phyloP scores from a whole-genome alignment of 2,888 invertebrate genomes.

The Gibbula magus region DNA sequence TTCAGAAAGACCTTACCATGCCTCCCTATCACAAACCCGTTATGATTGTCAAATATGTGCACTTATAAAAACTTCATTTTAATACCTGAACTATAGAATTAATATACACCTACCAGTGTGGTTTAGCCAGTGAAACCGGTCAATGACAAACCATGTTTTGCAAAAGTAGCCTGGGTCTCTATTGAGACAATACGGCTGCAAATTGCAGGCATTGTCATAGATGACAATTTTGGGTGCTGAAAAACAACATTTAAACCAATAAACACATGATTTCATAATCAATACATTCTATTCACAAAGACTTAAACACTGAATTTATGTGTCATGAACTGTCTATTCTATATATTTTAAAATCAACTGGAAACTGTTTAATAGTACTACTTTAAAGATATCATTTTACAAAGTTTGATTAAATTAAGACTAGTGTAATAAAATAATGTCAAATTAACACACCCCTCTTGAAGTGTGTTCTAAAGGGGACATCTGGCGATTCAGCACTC shows the following conservation, averaged over 20 bases:
- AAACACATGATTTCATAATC: not conserved
- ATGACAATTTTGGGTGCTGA: slow-evolving; percentile 15
- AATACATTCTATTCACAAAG: not conserved
- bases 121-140: slow-evolving; percentile 3
- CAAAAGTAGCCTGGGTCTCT: not conserved
- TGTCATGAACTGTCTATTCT: no score
- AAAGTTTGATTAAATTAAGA: not conserved
- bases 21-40: no score
- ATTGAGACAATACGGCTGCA: not conserved
- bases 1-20: no score
- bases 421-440: not conserved
- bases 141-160: not conserved
- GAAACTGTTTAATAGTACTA: no score
- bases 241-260: not conserved
- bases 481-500: slow-evolving; percentile 17
- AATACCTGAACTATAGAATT: not conserved
- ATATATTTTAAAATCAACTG: no score
- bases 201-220: not conserved
- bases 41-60: no score
- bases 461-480: slow-evolving; percentile 24
- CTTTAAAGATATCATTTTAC: not conserved
- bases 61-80: not conserved
- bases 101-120: not conserved
- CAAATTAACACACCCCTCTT: not conserved
- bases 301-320: no score